Conservation (phyloP, 2,113 vertebrate genomes). For the Eubucco bourcierii region DNA sequence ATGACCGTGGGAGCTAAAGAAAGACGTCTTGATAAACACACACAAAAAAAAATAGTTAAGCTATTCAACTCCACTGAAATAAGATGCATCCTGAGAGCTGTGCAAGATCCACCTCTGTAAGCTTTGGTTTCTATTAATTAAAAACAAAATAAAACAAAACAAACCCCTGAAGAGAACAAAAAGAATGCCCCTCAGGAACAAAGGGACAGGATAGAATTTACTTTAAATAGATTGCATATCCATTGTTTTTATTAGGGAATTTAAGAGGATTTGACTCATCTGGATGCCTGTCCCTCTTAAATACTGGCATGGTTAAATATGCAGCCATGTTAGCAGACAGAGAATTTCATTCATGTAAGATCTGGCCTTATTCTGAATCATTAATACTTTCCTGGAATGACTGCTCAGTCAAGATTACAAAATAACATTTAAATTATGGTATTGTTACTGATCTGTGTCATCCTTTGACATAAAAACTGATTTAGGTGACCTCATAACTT, state of each 20-base stretch:
- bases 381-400: background rate
- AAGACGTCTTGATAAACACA: background rate
- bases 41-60: background rate
- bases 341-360: background rate
- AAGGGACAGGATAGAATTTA: background rate
- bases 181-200: background rate
- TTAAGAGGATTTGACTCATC: background rate
- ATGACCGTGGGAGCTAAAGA: background rate
- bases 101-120: background rate
- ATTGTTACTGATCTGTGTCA: background rate
- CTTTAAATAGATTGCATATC: background rate
- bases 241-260: background rate
- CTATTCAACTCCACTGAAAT: background rate
- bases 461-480: background rate
- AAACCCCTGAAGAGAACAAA: background rate
- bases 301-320: background rate
- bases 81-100: background rate
- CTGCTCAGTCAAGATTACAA: background rate
- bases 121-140: background rate
- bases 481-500: background rate
- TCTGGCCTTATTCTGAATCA: background rate
- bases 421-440: background rate
- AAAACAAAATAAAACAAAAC: background rate
- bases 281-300: background rate
- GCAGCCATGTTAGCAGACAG: background rate